A percentile compares a stretch with the other conserved stretches of the same genome.
Conservation (phyloP, 2,888 invertebrate species). For the Meteorus cinctellus region DNA sequence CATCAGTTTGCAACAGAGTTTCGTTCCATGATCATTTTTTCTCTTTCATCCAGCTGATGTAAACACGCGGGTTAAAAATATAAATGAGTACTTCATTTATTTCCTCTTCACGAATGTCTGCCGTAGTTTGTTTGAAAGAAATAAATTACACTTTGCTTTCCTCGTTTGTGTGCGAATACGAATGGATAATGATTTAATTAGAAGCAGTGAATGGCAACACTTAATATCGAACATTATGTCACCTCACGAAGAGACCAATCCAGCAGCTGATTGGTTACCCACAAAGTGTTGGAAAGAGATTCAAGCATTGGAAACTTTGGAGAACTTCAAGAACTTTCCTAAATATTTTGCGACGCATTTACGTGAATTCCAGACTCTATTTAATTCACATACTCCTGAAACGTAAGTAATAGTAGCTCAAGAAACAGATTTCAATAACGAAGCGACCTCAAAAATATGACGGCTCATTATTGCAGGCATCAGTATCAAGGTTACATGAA, state of each 20-base stretch:
- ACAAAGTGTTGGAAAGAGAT: slow-evolving; percentile 87
- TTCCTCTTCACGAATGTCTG: slow-evolving; percentile 90
- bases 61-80: slow-evolving; percentile 82
- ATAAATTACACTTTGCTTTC: slow-evolving; percentile 90
- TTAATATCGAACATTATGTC: slow-evolving; percentile 84
- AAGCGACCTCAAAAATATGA: too few species aligned
- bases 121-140: slow-evolving; percentile 90
- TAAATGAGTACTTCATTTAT: slow-evolving; percentile 88
- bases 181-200: slow-evolving; percentile 78
- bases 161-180: slow-evolving; percentile 82
- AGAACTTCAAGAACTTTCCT: slow-evolving; percentile 79
- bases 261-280: slow-evolving; percentile 87
- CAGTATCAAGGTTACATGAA: neutral
- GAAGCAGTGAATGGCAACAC: slow-evolving; percentile 82
- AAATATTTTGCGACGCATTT: slow-evolving; percentile 76
- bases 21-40: neutral
- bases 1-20: neutral
- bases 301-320: slow-evolving; percentile 81
- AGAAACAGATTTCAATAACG: neutral
- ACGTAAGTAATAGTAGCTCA: slow-evolving; percentile 69
- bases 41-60: slow-evolving; percentile 77
- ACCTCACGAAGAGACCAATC: slow-evolving; percentile 78
- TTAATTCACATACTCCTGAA: slow-evolving; percentile 82
- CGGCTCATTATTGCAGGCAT: neutral
- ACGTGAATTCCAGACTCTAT: slow-evolving; percentile 78